phyloP scores from a whole-genome alignment of 2,888 invertebrate species.

The Synergus itoensis region DNA sequence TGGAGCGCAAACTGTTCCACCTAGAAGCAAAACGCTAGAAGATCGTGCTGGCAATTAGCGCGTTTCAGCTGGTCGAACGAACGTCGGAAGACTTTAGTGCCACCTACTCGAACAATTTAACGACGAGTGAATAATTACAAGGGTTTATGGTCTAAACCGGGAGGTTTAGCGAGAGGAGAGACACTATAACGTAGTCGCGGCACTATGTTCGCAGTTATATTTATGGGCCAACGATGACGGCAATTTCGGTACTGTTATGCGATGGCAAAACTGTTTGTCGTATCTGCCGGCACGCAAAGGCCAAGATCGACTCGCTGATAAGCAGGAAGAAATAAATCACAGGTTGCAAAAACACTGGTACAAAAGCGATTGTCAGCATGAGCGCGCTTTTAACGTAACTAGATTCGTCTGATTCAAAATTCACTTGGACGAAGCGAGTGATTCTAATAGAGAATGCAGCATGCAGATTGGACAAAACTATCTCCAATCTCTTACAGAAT shows the following conservation, averaged over 20 bases:
- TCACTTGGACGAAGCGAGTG: not conserved
- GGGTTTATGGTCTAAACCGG: constrained; percentile 71
- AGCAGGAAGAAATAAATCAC: constrained; percentile 29
- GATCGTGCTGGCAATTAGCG: constrained; percentile 15
- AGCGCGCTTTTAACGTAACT: not conserved
- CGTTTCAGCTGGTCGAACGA: constrained; percentile 36
- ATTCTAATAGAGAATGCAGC: constrained; percentile 21
- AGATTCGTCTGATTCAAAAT: constrained; percentile 13
- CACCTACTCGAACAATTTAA: constrained; percentile 72
- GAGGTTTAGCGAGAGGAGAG: constrained; percentile 61
- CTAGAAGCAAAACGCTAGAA: not conserved
- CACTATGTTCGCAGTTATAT: constrained; percentile 65
- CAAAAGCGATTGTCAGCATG: constrained; percentile 11
- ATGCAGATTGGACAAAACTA: constrained; percentile 54
- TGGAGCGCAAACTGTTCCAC: not conserved
- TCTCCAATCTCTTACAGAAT: constrained; percentile 49
- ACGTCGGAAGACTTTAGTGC: constrained; percentile 68
- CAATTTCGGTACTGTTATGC: constrained; percentile 59
- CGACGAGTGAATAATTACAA: constrained; percentile 75
- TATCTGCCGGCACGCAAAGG: constrained; percentile 31
- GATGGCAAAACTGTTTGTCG: constrained; percentile 56
- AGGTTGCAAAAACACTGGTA: constrained; percentile 31
- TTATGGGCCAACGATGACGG: constrained; percentile 69
- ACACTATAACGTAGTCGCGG: constrained; percentile 51
- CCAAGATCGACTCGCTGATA: constrained; percentile 33